These are phyloP conservation scores for Lucifuga dentata DNA, from an alignment of 2,113 vertebrate genomes.

Conservation along the genomic window DNA sequence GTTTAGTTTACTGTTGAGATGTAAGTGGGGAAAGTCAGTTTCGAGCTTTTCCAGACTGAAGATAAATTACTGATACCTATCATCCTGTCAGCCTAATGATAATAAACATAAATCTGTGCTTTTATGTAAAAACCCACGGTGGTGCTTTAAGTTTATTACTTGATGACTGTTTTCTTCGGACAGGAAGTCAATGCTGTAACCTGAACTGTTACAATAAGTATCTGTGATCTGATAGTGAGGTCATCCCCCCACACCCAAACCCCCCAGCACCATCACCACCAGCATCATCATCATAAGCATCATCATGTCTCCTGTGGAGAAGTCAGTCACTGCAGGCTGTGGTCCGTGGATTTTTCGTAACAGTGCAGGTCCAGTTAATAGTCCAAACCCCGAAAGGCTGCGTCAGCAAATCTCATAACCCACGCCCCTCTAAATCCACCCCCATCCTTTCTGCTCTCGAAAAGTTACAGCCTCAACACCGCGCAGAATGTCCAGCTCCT, in stretches of 20 bases:
- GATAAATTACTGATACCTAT: too few relatives aligned
- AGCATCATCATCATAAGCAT: background rate
- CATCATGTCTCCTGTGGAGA: slow-evolving; percentile 14
- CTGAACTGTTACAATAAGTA: background rate
- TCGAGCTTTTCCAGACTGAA: too few relatives aligned
- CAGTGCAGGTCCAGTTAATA: background rate
- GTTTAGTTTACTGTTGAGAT: too few relatives aligned
- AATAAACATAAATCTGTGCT: slow-evolving; percentile 10
- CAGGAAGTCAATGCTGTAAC: slow-evolving; percentile 10
- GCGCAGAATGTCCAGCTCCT: background rate
- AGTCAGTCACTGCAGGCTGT: slow-evolving; percentile 21
- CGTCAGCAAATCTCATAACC: background rate
- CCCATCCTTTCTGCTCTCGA: background rate
- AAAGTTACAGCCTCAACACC: background rate
- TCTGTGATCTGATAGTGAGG: slow-evolving; percentile 13
- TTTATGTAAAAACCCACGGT: slow-evolving; percentile 13
- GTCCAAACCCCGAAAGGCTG: slow-evolving; percentile 6
- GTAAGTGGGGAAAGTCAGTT: too few relatives aligned
- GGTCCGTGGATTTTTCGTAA: background rate
- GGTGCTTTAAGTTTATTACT: slow-evolving; percentile 19
- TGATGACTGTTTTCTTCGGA: too few relatives aligned
- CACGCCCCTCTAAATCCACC: too few relatives aligned
- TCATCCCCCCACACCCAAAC: too few relatives aligned
- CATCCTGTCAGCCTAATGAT: background rate
- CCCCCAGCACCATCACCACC: too few relatives aligned